Conservation (phyloP, 2,888 invertebrate species). For the Epinotia demarniana region DNA sequence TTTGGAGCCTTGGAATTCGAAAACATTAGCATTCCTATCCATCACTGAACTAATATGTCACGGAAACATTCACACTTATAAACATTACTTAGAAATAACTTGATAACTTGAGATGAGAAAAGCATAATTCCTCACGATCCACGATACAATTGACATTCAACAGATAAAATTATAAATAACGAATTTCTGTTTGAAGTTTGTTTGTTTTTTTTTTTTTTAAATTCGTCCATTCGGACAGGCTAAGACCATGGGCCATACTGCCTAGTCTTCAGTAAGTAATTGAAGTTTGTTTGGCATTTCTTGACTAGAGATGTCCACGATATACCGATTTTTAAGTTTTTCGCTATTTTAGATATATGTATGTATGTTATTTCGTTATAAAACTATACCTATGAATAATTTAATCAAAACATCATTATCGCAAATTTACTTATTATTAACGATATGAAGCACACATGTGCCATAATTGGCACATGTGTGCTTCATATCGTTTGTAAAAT, state of each 20-base stretch:
- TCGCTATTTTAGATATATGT: too few relatives aligned
- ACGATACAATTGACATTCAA: not conserved
- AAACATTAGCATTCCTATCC: conserved; percentile 37
- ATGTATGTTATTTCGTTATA: too few relatives aligned
- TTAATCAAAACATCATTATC: too few relatives aligned
- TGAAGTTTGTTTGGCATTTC: conserved; percentile 38
- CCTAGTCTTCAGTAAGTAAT: too few relatives aligned
- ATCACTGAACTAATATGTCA: conserved; percentile 1
- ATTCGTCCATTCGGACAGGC: too few relatives aligned
- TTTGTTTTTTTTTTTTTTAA: too few relatives aligned
- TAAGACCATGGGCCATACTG: too few relatives aligned
- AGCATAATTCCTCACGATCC: not conserved
- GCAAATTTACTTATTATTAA: too few relatives aligned
- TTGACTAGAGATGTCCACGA: conserved; percentile 1
- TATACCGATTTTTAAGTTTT: not conserved
- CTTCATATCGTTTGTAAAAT: too few relatives aligned
- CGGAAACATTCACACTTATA: not conserved
- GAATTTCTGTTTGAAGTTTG: conserved; percentile 38
- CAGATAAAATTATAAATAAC: conserved; percentile 10
- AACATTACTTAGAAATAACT: not conserved
- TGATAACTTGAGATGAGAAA: not conserved
- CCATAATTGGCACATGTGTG: too few relatives aligned
- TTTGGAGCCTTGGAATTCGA: conserved; percentile 27
- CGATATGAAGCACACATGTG: too few relatives aligned
- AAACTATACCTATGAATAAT: too few relatives aligned